Evolutionary conservation across 2,888 invertebrate genomes (phyloP).

Genomic region (Spialia ferax): DNA sequence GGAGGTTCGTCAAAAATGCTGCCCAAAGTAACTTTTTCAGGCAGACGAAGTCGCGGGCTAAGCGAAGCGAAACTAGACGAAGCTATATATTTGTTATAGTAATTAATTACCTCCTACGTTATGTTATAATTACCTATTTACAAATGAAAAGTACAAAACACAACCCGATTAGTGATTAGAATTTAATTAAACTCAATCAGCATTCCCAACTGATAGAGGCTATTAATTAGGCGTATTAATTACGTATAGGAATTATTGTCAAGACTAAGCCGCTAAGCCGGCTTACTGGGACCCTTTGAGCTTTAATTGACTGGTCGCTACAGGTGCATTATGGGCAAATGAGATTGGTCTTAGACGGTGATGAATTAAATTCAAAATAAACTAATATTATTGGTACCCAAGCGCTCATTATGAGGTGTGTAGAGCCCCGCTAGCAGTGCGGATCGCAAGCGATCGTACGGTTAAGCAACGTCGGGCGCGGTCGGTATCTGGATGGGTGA

Average conservation of each 20-base stretch:
- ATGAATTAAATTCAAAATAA: no score
- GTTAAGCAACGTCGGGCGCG: slow-evolving; percentile 1
- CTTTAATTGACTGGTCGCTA: slow-evolving; percentile 51
- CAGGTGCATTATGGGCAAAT: slow-evolving; percentile 39
- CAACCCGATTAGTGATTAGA: slow-evolving; percentile 5
- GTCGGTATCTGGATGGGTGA: not conserved
- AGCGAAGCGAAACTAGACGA: no score
- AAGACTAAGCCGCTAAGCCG: slow-evolving; percentile 48
- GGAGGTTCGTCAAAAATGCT: no score
- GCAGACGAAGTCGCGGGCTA: no score
- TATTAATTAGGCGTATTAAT: slow-evolving; percentile 71
- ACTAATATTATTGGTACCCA: no score
- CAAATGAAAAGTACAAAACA: not conserved
- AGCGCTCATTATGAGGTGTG: no score
- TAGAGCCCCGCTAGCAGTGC: no score
- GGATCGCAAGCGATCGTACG: no score
- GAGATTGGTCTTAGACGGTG: slow-evolving; percentile 29
- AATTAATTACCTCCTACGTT: no score
- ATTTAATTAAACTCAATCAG: slow-evolving; percentile 52
- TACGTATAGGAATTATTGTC: slow-evolving; percentile 60
- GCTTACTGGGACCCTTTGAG: slow-evolving; percentile 49
- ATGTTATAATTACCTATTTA: no score
- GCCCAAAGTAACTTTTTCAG: no score
- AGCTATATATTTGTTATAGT: no score
- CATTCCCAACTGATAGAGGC: slow-evolving; percentile 60